These are phyloP conservation scores for Semotilus atromaculatus DNA, from an alignment of 2,797 vertebrate species.

Conservation along the genomic window DNA sequence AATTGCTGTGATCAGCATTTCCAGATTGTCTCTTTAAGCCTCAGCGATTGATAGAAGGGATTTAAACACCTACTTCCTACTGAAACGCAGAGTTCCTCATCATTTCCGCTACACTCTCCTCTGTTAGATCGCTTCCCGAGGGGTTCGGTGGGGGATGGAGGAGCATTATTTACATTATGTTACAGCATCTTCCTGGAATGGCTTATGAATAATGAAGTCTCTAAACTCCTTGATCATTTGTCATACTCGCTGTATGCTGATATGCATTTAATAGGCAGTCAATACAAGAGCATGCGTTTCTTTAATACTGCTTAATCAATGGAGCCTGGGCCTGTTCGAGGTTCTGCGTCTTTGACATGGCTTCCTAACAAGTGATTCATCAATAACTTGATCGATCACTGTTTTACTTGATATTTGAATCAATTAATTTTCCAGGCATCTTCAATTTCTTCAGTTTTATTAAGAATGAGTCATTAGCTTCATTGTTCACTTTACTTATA, in stretches of 20 bases:
- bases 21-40: constrained; percentile 28
- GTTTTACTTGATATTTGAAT: constrained; percentile 27
- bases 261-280: constrained; percentile 56
- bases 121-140: constrained; percentile 19
- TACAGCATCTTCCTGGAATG: constrained; percentile 55
- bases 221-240: constrained; percentile 52
- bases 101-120: not conserved
- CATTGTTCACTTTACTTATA: constrained; percentile 18
- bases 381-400: constrained; percentile 39
- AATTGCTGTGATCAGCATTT: constrained; percentile 34
- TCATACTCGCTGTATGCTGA: constrained; percentile 50
- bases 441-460: not conserved
- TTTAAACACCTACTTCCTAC: constrained; percentile 22
- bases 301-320: constrained; percentile 57
- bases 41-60: constrained; percentile 11
- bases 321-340: constrained; percentile 42
- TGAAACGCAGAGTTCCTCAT: constrained; percentile 24
- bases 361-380: constrained; percentile 49
- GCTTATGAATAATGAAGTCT: constrained; percentile 59
- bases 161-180: constrained; percentile 44
- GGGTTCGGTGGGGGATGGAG: not conserved
- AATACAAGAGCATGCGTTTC: constrained; percentile 42
- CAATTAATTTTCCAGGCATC: constrained; percentile 3
- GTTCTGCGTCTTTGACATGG: constrained; percentile 42
- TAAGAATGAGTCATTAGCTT: constrained; percentile 8